Evolutionary conservation across 2,888 invertebrate species (phyloP).

Genomic region (Phalera bucephala): DNA sequence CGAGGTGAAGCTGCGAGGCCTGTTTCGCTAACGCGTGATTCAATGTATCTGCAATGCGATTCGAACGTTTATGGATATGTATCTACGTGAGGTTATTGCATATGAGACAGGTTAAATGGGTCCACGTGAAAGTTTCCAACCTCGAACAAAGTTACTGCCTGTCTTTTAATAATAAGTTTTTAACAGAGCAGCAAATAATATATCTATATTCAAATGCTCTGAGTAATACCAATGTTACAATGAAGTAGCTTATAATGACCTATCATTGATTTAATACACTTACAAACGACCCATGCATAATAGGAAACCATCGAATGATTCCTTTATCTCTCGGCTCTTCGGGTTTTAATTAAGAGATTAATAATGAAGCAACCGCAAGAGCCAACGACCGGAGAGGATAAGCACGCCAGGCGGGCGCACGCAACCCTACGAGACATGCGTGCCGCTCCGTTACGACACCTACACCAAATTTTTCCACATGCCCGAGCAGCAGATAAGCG

Average conservation of each 20-base stretch:
- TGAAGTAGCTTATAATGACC: slow-evolving; percentile 6
- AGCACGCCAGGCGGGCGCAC: slow-evolving; percentile 64
- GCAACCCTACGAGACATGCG: slow-evolving; percentile 73
- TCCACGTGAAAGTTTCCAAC: slow-evolving; percentile 51
- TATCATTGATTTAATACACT: slow-evolving; percentile 2
- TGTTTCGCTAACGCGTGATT: slow-evolving; percentile 53
- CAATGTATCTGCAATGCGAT: slow-evolving; percentile 56
- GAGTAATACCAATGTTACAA: too few relatives aligned
- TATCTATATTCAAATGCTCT: too few relatives aligned
- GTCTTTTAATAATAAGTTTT: neutral
- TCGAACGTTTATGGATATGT: slow-evolving; percentile 56
- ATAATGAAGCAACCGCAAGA: slow-evolving; percentile 56
- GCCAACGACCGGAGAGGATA: slow-evolving; percentile 67
- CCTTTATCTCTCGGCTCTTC: slow-evolving; percentile 20
- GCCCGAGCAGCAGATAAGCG: slow-evolving; percentile 81
- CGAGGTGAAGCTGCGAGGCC: slow-evolving; percentile 56
- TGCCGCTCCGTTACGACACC: slow-evolving; percentile 80
- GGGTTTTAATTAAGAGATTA: slow-evolving; percentile 69
- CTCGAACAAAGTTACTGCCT: slow-evolving; percentile 14
- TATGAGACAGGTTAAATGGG: slow-evolving; percentile 53
- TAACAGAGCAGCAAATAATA: too few relatives aligned
- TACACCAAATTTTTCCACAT: slow-evolving; percentile 83
- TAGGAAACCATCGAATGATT: slow-evolving; percentile 11
- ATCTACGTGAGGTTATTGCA: slow-evolving; percentile 61
- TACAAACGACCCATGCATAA: slow-evolving; percentile 1